Evolutionary conservation across 2,888 invertebrate genomes (phyloP).

Genomic region (Anthophora plumipes): DNA sequence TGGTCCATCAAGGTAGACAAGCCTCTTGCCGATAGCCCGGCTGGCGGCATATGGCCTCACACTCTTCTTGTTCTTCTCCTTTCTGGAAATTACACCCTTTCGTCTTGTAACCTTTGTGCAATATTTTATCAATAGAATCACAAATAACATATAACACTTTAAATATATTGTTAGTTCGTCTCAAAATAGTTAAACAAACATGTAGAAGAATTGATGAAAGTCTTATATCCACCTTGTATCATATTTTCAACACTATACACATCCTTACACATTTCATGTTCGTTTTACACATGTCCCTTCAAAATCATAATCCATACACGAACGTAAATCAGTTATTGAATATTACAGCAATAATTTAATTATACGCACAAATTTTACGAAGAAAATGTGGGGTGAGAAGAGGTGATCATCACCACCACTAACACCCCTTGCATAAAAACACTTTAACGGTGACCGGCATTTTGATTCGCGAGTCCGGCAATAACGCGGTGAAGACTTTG

Average conservation of each 20-base stretch:
- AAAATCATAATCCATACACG: constrained; percentile 16
- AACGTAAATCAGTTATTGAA: constrained; percentile 25
- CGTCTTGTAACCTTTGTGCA: constrained; percentile 28
- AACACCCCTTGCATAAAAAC: constrained; percentile 74
- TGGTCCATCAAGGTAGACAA: constrained; percentile 84
- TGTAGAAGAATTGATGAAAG: constrained; percentile 28
- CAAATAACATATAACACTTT: constrained; percentile 36
- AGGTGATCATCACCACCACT: constrained; percentile 60
- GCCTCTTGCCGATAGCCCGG: constrained; percentile 84
- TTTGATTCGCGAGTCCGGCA: constrained; percentile 59
- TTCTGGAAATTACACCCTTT: constrained; percentile 59
- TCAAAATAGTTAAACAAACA: constrained; percentile 7
- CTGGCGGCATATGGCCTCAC: constrained; percentile 84
- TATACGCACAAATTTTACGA: constrained; percentile 45
- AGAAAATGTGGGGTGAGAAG: constrained; percentile 59
- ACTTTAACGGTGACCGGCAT: constrained; percentile 75
- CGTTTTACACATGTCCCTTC: constrained; percentile 29
- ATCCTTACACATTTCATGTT: constrained; percentile 42
- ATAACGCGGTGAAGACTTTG: constrained; percentile 29
- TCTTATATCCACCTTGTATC: constrained; percentile 37
- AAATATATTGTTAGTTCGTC: constrained; percentile 7
- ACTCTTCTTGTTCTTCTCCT: constrained; percentile 65
- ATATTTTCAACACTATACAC: constrained; percentile 43
- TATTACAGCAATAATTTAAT: constrained; percentile 33
- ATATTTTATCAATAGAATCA: constrained; percentile 20